Evolutionary conservation across 2,113 vertebrate genomes (phyloP), one percentile per base, ranked within the genome.

Genomic region (Actinemys pallida): DNA sequence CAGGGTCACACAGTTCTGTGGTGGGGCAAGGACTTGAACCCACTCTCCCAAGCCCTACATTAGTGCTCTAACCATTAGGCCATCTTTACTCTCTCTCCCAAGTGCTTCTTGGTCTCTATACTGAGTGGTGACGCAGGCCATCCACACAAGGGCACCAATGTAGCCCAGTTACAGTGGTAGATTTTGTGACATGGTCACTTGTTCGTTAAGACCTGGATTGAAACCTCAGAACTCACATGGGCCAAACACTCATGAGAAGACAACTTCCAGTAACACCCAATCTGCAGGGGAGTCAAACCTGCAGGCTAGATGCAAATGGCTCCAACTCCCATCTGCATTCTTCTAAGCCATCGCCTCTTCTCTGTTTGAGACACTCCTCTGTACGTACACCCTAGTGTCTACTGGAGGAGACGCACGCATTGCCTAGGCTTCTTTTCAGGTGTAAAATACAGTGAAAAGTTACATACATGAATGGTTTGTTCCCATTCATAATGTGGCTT

Each of bases 1-100:
- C 0, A 0, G 8, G 8, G 9, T 53, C 57, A 24, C 52, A 5
- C 22, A 79, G 53, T 16, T n/a, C 12, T 47, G 56, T 39, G 39
- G 62, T 53, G 84, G 10, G 16, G 35, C 94, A 90, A n/a, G 87
- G 69, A 56, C n/a, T 29, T 49, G 17, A 45, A 89, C 1, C 0
- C 45, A 47, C 25, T 0, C 49, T 14, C 53, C 52, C n/a, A 82
- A 54, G n/a, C 12, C 20, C 12, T 14, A 6, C 8, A 24, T 24
- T 27, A 83, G 14, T n/a, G 81, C 62, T 35, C 65, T 50, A 29
- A 56, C 6, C 47, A 39, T 17, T n/a, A 90, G 69, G 10, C 86
- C 90, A 17, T 81, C 84, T 82, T 5, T 35, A 6, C 10, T 14
- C 53, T 47, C 52, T 47, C 42, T 9, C 90, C 90, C 50, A 50